phyloP scores from a whole-genome alignment of 2,113 vertebrate genomes.

The Mormoops blainvillei region DNA sequence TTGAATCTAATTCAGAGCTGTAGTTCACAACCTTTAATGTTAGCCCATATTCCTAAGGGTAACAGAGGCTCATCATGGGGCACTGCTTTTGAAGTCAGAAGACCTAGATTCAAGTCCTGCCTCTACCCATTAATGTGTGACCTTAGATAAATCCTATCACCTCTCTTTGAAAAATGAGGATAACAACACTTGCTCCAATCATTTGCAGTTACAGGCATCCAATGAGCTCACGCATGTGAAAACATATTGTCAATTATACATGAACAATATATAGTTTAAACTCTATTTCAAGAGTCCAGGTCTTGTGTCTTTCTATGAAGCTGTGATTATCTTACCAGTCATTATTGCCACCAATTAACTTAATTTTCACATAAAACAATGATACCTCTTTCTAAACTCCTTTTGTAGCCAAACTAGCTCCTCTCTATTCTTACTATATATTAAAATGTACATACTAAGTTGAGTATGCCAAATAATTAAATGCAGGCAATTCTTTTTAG shows the following conservation, averaged over 20 bases:
- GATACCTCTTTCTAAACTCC: neutral
- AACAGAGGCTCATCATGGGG: neutral
- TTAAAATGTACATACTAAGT: slow-evolving; percentile 4
- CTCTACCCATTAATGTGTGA: neutral
- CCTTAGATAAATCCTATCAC: neutral
- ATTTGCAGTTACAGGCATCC: neutral
- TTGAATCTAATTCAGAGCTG: neutral
- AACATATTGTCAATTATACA: neutral
- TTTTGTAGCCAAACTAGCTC: neutral
- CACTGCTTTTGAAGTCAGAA: neutral
- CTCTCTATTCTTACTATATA: neutral
- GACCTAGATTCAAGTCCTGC: neutral
- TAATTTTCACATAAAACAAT: neutral
- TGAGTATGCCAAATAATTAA: neutral
- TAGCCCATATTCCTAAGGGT: neutral
- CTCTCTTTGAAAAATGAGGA: neutral
- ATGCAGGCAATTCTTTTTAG: neutral
- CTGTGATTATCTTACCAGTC: neutral
- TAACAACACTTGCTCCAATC: neutral
- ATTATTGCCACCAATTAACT: neutral
- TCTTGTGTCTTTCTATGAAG: neutral
- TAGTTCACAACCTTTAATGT: neutral
- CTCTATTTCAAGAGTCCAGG: neutral
- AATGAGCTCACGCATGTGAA: neutral
- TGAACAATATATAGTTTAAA: neutral